These are phyloP conservation scores for Allacma fusca DNA, from an alignment of 2,888 invertebrate genomes.

Conservation along the genomic window DNA sequence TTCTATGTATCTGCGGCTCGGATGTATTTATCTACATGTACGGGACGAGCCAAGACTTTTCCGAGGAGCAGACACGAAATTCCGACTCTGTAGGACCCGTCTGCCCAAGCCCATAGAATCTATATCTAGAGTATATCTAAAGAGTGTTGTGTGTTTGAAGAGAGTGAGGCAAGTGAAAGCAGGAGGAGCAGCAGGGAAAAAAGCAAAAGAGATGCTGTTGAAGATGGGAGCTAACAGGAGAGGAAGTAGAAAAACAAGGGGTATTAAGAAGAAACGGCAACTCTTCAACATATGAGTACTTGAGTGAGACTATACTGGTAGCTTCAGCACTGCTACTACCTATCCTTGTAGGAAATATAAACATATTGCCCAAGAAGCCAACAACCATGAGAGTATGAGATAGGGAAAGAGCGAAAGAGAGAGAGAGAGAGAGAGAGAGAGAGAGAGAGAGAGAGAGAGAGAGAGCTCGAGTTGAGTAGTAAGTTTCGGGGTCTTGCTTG, in stretches of 20 bases:
- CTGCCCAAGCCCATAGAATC: no score
- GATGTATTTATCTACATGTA: no score
- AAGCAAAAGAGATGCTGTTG: neutral
- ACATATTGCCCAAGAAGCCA: constrained; percentile 5
- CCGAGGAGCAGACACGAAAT: no score
- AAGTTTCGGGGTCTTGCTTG: constrained; percentile 10
- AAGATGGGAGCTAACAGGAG: neutral
- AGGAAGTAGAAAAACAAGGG: constrained; percentile 5
- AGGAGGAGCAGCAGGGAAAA: neutral
- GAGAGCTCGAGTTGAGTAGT: constrained; percentile 16
- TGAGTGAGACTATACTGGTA: neutral
- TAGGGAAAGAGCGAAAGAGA: no score
- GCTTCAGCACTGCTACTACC: no score
- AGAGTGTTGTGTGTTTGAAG: neutral
- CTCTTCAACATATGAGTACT: neutral
- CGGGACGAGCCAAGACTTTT: no score
- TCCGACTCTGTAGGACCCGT: no score
- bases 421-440: neutral
- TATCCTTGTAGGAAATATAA: neutral
- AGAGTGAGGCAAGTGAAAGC: neutral
- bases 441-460: neutral
- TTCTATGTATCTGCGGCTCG: no score
- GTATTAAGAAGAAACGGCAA: neutral
- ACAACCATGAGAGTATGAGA: neutral
- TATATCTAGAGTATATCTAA: no score